Evolutionary conservation across 2,888 invertebrate genomes (phyloP).

Genomic region (Ryuthela nishihirai): DNA sequence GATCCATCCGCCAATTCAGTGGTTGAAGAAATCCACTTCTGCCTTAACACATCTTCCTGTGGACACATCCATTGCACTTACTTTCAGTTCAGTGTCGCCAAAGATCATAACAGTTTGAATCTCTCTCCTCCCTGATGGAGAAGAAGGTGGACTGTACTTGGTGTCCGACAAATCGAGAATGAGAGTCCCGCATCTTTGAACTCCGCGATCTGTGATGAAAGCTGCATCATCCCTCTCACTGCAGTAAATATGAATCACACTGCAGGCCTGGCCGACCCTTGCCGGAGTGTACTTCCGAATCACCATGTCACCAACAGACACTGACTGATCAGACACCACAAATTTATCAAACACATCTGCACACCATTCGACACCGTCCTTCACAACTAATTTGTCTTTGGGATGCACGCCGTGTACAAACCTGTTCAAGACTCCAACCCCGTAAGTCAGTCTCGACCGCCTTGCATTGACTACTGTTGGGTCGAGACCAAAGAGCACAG

Average conservation of each 20-base stretch:
- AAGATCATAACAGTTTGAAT: conserved; percentile 57
- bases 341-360: conserved; percentile 58
- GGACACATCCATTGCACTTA: conserved; percentile 54
- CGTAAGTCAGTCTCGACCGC: conserved; percentile 56
- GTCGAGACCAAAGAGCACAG: conserved; percentile 57
- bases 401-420: conserved; percentile 55
- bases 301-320: conserved; percentile 56
- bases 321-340: conserved; percentile 54
- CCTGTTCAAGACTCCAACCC: conserved; percentile 57
- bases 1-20: not conserved
- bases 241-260: conserved; percentile 57
- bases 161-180: conserved; percentile 50
- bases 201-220: conserved; percentile 57
- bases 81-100: conserved; percentile 58
- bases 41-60: conserved; percentile 54
- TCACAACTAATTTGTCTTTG: conserved; percentile 53
- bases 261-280: conserved; percentile 52
- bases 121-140: conserved; percentile 47
- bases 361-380: conserved; percentile 57
- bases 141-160: not conserved
- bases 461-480: conserved; percentile 55
- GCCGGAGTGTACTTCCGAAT: conserved; percentile 57
- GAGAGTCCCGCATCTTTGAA: conserved; percentile 55
- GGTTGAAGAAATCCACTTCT: conserved; percentile 53
- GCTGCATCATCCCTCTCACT: conserved; percentile 51